phyloP scores from a whole-genome alignment of 2,797 vertebrate genomes.

The Harpagifer antarcticus region DNA sequence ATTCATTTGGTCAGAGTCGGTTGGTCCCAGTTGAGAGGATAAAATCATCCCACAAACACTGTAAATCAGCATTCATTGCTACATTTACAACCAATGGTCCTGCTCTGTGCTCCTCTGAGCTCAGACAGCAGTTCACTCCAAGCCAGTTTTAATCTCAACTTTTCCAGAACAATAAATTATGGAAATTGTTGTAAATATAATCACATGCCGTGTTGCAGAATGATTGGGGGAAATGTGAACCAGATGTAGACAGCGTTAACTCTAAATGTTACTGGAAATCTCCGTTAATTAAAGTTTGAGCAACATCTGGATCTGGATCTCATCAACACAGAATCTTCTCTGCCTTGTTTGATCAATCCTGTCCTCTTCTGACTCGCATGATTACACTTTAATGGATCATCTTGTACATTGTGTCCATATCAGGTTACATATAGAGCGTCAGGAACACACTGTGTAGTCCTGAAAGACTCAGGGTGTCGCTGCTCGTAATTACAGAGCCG shows the following conservation, averaged over 20 bases:
- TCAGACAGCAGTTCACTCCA: conserved; percentile 10
- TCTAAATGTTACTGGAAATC: conserved; percentile 29
- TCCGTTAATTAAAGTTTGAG: conserved; percentile 41
- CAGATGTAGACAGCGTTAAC: conserved; percentile 58
- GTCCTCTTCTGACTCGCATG: neutral
- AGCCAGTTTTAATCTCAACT: conserved; percentile 15
- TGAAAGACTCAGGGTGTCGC: conserved; percentile 52
- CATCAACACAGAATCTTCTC: conserved; percentile 5
- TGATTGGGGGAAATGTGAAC: conserved; percentile 44
- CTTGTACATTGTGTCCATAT: conserved; percentile 18
- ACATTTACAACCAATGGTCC: neutral
- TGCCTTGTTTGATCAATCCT: conserved; percentile 20
- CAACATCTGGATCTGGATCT: conserved; percentile 44
- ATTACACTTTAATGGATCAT: neutral
- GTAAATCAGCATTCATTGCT: conserved; percentile 15
- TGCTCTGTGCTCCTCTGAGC: neutral
- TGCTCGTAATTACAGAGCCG: conserved; percentile 62
- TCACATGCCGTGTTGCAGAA: conserved; percentile 48
- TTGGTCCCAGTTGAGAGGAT: conserved; percentile 5
- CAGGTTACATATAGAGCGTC: neutral
- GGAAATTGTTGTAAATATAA: conserved; percentile 41
- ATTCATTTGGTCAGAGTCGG: conserved; percentile 22
- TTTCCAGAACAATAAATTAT: conserved; percentile 17
- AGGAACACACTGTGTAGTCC: conserved; percentile 14
- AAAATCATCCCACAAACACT: conserved; percentile 29